Percentiles rank a stretch among this genome's conserved stretches.
Conservation (phyloP, 2,888 invertebrate genomes). For the Stenotaenia linearis region DNA sequence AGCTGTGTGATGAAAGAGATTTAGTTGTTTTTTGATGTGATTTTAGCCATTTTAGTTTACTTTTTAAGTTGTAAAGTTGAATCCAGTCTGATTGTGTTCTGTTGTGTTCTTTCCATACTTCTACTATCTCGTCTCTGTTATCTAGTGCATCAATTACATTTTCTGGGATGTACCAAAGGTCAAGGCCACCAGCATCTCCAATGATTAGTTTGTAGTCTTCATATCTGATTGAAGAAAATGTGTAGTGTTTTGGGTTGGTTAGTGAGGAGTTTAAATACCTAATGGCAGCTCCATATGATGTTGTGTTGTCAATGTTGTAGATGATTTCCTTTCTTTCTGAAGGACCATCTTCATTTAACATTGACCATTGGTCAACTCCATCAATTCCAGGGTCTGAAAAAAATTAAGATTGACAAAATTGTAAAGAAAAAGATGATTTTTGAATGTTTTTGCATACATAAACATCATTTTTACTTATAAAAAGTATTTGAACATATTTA, state of each 20-base stretch:
- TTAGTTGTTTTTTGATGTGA: not conserved
- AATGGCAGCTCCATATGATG: constrained; percentile 36
- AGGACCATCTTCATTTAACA: constrained; percentile 40
- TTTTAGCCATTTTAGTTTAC: not conserved
- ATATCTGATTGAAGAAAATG: constrained; percentile 34
- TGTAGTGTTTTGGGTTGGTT: not conserved
- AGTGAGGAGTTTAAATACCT: constrained; percentile 37
- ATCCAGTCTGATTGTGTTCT: not conserved
- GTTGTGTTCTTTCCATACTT: not conserved
- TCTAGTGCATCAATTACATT: constrained; percentile 32
- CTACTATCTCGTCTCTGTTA: not conserved
- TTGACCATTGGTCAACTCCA: constrained; percentile 45
- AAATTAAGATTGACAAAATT: no score
- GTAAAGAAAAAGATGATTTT: no score
- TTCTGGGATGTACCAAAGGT: constrained; percentile 42
- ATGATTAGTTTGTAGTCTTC: constrained; percentile 48
- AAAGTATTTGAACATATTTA: not conserved
- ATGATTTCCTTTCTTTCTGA: constrained; percentile 35
- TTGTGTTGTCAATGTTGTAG: constrained; percentile 35
- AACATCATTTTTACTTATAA: not conserved
- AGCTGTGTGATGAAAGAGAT: constrained; percentile 33
- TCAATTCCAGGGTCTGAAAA: constrained; percentile 41
- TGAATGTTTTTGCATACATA: no score
- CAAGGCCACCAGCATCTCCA: constrained; percentile 43
- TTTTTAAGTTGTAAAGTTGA: constrained; percentile 11